Evolutionary conservation across 2,797 vertebrate species (phyloP).

Genomic region (Oreonectes daqikongensis): DNA sequence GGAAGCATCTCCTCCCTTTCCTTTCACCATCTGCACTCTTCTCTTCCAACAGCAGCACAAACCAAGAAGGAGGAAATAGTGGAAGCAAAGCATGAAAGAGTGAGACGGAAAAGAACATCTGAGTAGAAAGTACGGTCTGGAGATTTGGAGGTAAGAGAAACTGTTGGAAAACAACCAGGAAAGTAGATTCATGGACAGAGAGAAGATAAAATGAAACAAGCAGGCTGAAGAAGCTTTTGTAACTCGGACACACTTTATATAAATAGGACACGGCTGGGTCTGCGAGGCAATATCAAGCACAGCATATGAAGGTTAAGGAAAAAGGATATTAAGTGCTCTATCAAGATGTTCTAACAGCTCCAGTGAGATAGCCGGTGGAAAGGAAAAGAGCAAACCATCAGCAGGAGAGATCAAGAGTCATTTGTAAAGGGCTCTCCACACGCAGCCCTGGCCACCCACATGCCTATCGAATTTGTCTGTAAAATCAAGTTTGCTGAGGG

Average conservation of each 20-base stretch:
- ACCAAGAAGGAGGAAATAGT: slow-evolving; percentile 22
- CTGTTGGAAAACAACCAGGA: slow-evolving; percentile 11
- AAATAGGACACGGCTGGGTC: neutral
- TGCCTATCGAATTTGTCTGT: slow-evolving; percentile 99
- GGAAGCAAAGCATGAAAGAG: slow-evolving; percentile 37
- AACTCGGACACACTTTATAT: slow-evolving; percentile 10
- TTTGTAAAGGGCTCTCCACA: slow-evolving; percentile 63
- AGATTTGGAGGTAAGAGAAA: slow-evolving; percentile 28
- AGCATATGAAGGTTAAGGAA: slow-evolving; percentile 9
- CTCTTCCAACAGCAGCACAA: slow-evolving; percentile 23
- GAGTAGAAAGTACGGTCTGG: slow-evolving; percentile 18
- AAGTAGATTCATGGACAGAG: slow-evolving; percentile 13
- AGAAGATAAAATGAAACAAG: slow-evolving; percentile 3
- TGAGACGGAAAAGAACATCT: slow-evolving; percentile 28
- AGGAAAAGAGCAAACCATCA: slow-evolving; percentile 18
- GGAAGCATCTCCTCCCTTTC: slow-evolving; percentile 17
- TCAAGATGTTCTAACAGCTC: neutral
- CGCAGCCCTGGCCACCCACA: slow-evolving; percentile 87
- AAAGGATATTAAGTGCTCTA: neutral
- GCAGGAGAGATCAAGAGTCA: slow-evolving; percentile 66
- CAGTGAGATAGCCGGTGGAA: slow-evolving; percentile 8
- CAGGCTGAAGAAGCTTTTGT: neutral
- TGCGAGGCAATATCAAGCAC: neutral
- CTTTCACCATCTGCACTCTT: slow-evolving; percentile 32
- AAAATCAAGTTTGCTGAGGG: slow-evolving; percentile 98